phyloP scores from a whole-genome alignment of 2,113 vertebrate genomes.

The Bungarus multicinctus region DNA sequence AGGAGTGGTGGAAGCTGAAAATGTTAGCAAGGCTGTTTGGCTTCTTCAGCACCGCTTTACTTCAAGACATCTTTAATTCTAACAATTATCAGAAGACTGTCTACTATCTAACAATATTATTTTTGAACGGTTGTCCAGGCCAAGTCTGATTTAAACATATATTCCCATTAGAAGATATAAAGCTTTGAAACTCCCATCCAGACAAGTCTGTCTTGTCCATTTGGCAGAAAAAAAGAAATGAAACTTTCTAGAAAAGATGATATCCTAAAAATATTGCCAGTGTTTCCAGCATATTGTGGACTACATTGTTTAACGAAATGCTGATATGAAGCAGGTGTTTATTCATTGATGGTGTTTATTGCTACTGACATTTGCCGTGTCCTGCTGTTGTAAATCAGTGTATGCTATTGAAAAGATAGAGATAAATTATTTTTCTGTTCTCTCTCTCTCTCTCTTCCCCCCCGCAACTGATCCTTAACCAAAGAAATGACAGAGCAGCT shows the following conservation, averaged over 20 bases:
- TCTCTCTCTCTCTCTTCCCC: rapidly evolving
- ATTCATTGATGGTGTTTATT: neutral
- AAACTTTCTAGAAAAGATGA: neutral
- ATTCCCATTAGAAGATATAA: too few species aligned
- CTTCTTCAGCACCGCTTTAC: neutral
- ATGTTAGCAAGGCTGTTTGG: neutral
- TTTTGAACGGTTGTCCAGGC: neutral
- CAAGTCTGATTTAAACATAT: neutral
- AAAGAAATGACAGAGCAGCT: neutral
- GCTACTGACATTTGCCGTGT: neutral
- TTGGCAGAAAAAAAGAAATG: neutral
- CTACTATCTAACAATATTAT: neutral
- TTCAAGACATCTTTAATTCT: neutral
- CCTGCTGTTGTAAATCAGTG: neutral
- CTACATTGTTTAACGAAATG: neutral
- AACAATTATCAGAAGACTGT: neutral
- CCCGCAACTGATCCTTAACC: neutral
- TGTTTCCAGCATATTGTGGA: neutral
- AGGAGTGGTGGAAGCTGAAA: neutral
- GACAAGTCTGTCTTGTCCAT: neutral
- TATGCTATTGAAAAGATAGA: neutral
- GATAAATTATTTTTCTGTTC: neutral
- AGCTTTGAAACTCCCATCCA: neutral
- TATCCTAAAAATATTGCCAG: neutral
- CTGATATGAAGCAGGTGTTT: neutral